Evolutionary conservation across 2,113 vertebrate species (phyloP), one percentile per base, ranked within the genome.

Genomic region (Mugil cephalus): DNA sequence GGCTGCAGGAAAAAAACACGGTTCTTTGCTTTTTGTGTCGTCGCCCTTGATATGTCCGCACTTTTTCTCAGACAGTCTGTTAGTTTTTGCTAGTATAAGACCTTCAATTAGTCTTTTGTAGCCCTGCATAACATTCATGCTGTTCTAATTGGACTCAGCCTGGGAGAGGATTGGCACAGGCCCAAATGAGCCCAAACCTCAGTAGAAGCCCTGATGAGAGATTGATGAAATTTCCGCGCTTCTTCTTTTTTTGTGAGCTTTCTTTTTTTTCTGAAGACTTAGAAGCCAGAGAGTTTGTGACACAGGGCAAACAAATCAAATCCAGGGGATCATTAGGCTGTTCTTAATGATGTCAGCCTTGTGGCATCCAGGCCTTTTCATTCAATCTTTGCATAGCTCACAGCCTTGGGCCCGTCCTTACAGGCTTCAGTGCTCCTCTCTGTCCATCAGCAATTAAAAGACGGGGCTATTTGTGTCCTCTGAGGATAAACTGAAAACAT

Each of bases 341-440:
- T 62, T 74, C 72, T 69, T 87, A 89, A 87, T 85, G 81, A 87
- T 88, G 83, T 86, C 79, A 65, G 71, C 69, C 51, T 53, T 55
- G 71, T 81, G 78, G 72, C 75, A 83, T 87, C 38, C 55, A 42
- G 66, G 56, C 71, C 63, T 80, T 80, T 82, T 79, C 51, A 60
- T 64, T 84, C 58, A 76, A 24, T 43, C 66, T 63, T 58, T 79
- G 52, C 76, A 76, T 47, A 60, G 79, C 70, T 79, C 66, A 42
- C 70, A 79, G 71, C 62, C 61, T 7, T 3, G 0, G 14, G 64
- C 59, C 38, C 69, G 69, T 50, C 71, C 74, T 85, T 76, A 36
- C 7, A 75, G 61, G 51, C 79, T 69, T 67, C 60, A 12, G 21
- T 38, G 51, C 35, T 63, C 46, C 38, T 77, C 36, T 54, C 56